A percentile compares a stretch with the other conserved stretches of the same genome.
Evolutionary conservation across 2,888 invertebrate genomes (phyloP).

Genomic region (Mesorhabditis belari): DNA sequence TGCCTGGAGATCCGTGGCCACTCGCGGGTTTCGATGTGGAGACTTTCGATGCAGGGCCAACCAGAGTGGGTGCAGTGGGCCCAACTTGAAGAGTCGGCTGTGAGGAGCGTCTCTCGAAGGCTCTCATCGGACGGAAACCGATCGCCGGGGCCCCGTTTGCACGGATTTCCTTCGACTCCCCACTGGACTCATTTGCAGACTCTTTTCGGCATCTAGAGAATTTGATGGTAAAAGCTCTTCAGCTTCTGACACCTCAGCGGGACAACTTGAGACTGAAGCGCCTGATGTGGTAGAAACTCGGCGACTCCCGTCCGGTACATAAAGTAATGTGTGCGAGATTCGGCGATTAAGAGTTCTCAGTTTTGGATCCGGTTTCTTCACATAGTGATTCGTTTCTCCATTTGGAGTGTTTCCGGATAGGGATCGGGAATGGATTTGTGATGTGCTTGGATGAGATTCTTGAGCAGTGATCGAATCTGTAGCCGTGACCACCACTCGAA

Average conservation of each 20-base stretch:
- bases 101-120: constrained; percentile 44
- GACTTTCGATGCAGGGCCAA: not conserved
- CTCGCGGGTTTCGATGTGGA: not conserved
- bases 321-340: constrained; percentile 43
- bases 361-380: constrained; percentile 31
- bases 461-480: constrained; percentile 8
- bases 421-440: too few species aligned
- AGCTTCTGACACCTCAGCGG: constrained; percentile 13
- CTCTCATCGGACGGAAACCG: constrained; percentile 39
- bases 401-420: constrained; percentile 2
- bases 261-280: constrained; percentile 40
- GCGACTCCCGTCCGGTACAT: constrained; percentile 38
- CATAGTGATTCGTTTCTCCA: constrained; percentile 13
- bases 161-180: constrained; percentile 34
- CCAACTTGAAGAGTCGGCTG: constrained; percentile 35
- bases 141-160: constrained; percentile 47
- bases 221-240: too few species aligned
- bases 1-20: not conserved
- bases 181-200: constrained; percentile 18
- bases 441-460: not conserved
- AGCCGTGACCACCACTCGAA: constrained; percentile 27
- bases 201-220: constrained; percentile 6
- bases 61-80: not conserved
- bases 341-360: constrained; percentile 25
- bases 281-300: constrained; percentile 43